Evolutionary conservation across 2,113 vertebrate species (phyloP).

Genomic region (Plestiodon gilberti): DNA sequence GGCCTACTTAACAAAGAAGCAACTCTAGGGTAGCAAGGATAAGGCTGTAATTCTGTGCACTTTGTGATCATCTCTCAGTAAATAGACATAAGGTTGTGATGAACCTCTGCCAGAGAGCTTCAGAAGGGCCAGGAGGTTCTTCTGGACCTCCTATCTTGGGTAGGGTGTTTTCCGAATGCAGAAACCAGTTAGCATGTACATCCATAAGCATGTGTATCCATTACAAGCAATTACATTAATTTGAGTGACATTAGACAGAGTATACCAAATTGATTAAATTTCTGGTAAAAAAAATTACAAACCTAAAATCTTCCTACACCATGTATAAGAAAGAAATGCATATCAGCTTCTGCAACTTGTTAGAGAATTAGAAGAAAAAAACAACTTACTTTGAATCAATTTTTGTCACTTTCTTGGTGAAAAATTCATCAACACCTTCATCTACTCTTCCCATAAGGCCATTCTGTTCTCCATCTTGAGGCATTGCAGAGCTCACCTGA

Average conservation of each 20-base stretch:
- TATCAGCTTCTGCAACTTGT: background rate
- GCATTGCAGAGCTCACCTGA: conserved; percentile 77
- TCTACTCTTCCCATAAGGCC: conserved; percentile 95
- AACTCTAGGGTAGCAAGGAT: background rate
- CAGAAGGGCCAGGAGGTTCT: background rate
- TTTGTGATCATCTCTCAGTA: background rate
- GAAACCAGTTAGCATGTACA: background rate
- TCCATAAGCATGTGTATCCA: no score
- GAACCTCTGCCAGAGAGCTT: background rate
- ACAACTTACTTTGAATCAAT: conserved; percentile 86
- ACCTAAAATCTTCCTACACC: background rate
- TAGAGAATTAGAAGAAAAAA: background rate
- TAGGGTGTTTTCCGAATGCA: no score
- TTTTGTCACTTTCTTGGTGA: conserved; percentile 95
- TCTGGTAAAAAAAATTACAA: background rate
- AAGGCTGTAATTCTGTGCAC: no score
- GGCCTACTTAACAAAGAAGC: background rate
- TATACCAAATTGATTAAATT: background rate
- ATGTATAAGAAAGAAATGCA: background rate
- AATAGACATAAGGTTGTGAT: background rate
- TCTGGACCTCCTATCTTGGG: background rate
- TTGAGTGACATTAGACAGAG: background rate
- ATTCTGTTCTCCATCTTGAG: conserved; percentile 93
- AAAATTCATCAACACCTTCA: conserved; percentile 97
- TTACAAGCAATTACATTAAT: background rate